Percentiles rank a stretch among this genome's conserved stretches.
These are phyloP conservation scores for Vidua macroura DNA, from an alignment of 2,113 vertebrate species.

Conservation along the genomic window DNA sequence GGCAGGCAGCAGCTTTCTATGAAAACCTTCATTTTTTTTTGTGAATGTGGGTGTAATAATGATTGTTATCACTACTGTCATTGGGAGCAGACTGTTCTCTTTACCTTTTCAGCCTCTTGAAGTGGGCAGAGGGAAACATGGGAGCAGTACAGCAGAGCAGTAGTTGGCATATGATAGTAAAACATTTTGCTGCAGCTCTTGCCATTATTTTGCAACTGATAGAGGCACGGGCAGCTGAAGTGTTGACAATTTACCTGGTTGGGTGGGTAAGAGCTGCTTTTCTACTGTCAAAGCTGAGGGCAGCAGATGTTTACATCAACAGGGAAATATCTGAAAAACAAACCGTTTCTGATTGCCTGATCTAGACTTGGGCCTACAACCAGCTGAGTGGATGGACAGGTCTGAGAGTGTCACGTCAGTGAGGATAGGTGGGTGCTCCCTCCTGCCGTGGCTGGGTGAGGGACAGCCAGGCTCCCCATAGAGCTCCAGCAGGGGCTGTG, in stretches of 20 bases:
- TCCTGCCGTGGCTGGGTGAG: fast-evolving
- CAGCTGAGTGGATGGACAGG: background rate
- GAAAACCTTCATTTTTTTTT: background rate
- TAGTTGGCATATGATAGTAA: background rate
- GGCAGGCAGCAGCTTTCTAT: background rate
- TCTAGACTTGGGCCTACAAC: background rate
- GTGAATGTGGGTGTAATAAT: background rate
- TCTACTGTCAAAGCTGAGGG: background rate
- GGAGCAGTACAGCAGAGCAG: background rate
- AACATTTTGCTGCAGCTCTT: background rate
- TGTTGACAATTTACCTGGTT: background rate
- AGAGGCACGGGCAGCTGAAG: background rate
- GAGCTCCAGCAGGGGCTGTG: background rate
- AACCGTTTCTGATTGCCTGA: background rate
- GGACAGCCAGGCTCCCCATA: background rate
- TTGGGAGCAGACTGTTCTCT: background rate
- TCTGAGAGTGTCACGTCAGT: background rate
- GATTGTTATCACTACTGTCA: background rate
- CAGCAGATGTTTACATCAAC: background rate
- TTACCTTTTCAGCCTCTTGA: background rate
- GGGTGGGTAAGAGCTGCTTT: background rate
- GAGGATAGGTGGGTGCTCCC: background rate
- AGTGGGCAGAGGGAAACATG: background rate
- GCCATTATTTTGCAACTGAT: background rate
- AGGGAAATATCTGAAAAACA: background rate